A percentile compares a stretch with the other conserved stretches of the same genome.
Conservation (phyloP, 2,797 vertebrate species). For the Cynodonichthys magdalenae region DNA sequence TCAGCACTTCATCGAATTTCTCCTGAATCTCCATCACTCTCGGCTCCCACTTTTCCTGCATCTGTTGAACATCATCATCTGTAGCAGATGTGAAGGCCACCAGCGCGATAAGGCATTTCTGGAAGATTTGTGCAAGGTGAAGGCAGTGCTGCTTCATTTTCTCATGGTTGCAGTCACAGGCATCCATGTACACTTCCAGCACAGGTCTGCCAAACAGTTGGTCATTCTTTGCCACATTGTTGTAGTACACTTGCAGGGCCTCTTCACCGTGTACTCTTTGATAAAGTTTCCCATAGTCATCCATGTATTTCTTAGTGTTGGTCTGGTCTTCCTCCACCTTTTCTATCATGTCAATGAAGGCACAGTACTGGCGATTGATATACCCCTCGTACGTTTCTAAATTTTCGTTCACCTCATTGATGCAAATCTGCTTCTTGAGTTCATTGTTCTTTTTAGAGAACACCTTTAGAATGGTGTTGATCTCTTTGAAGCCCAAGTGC, state of each 20-base stretch:
- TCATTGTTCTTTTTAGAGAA: conserved; percentile 80
- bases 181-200: conserved; percentile 80
- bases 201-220: conserved; percentile 45
- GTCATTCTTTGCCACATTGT: conserved; percentile 70
- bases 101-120: conserved; percentile 81
- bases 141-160: conserved; percentile 82
- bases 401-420: conserved; percentile 79
- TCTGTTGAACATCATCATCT: conserved; percentile 79
- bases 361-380: conserved; percentile 82
- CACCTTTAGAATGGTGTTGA: conserved; percentile 74
- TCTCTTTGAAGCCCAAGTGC: conserved; percentile 70
- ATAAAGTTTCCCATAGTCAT: conserved; percentile 70
- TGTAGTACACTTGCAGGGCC: conserved; percentile 80
- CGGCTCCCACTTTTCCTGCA: conserved; percentile 74
- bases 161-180: conserved; percentile 63
- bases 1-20: conserved; percentile 78
- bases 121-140: conserved; percentile 80
- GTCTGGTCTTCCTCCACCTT: conserved; percentile 72
- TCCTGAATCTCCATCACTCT: conserved; percentile 75
- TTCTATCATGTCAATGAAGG: conserved; percentile 78
- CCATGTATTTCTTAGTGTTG: conserved; percentile 55
- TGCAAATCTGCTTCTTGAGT: conserved; percentile 74
- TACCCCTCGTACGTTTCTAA: conserved; percentile 79
- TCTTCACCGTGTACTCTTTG: conserved; percentile 71
- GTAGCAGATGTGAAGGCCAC: conserved; percentile 81